These are phyloP conservation scores for Cichlasoma orientale DNA, from an alignment of 2,797 vertebrate species.

Conservation along the genomic window DNA sequence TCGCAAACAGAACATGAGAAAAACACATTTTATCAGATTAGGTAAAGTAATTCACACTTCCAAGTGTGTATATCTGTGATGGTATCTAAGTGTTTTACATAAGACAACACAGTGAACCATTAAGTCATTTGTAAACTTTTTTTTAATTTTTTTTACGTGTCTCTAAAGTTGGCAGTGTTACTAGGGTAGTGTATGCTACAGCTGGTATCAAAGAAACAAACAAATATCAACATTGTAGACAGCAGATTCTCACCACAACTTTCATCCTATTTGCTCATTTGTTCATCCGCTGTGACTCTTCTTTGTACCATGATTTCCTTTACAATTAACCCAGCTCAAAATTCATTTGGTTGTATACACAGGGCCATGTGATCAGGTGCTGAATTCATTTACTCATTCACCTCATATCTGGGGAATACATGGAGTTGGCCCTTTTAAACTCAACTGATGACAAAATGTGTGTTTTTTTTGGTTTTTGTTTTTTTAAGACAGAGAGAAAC, in stretches of 20 bases:
- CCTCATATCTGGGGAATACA: neutral
- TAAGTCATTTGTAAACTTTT: neutral
- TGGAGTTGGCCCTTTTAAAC: neutral
- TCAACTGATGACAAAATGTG: neutral
- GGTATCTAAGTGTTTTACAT: neutral
- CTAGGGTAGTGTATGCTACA: neutral
- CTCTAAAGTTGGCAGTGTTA: neutral
- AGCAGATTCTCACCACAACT: neutral
- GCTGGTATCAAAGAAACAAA: neutral
- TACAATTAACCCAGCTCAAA: slow-evolving; percentile 5
- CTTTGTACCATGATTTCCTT: neutral
- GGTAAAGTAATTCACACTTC: neutral
- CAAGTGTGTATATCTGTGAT: neutral
- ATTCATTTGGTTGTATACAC: slow-evolving; percentile 8
- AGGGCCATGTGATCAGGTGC: slow-evolving; percentile 28
- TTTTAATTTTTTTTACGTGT: neutral
- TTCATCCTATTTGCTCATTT: neutral
- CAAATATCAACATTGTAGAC: neutral
- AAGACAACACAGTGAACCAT: neutral
- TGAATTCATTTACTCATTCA: slow-evolving; percentile 6
- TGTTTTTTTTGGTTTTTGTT: too few species aligned
- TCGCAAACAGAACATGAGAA: neutral
- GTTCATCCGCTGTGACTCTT: neutral
- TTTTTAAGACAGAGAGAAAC: neutral
- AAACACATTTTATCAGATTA: neutral